Evolutionary conservation across 2,888 invertebrate genomes (phyloP).

Genomic region (Folsomia manolachei): DNA sequence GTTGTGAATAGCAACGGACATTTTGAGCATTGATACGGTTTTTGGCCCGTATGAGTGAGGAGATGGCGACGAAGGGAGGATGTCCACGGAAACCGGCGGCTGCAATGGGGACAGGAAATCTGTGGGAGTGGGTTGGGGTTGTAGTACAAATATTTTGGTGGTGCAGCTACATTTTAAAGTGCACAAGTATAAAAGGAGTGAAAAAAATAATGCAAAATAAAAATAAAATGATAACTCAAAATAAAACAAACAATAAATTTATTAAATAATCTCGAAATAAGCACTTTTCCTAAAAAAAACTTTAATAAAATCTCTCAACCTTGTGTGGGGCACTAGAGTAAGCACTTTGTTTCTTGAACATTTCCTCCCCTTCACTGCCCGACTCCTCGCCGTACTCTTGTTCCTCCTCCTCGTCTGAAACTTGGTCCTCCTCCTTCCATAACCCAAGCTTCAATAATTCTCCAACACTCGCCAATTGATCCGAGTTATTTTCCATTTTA

Average conservation of each 20-base stretch:
- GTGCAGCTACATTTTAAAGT: background rate
- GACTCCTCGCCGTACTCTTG: conserved; percentile 26
- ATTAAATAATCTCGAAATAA: conserved; percentile 6
- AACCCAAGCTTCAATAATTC: conserved; percentile 30
- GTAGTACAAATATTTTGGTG: background rate
- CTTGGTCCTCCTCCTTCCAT: conserved; percentile 7
- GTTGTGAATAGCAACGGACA: conserved; percentile 93
- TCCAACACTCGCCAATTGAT: conserved; percentile 44
- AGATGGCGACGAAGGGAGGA: conserved; percentile 93
- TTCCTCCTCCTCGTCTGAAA: conserved; percentile 26
- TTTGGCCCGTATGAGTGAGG: conserved; percentile 90
- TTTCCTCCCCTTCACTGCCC: conserved; percentile 18
- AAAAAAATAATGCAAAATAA: conserved; percentile 8
- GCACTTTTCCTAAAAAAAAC: background rate
- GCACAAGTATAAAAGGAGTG: background rate
- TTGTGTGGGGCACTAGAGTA: conserved; percentile 93
- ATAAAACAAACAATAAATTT: background rate
- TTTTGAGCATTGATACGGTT: conserved; percentile 91
- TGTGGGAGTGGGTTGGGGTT: conserved; percentile 4
- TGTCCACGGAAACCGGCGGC: conserved; percentile 93
- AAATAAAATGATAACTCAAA: conserved; percentile 9
- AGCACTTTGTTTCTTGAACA: conserved; percentile 62
- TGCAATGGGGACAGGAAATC: conserved; percentile 79
- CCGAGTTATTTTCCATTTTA: conserved; percentile 10
- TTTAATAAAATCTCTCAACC: conserved; percentile 60